These are phyloP conservation scores for Drosophila orena DNA, from an alignment of 1,140 invertebrate genomes.

Conservation along the genomic window DNA sequence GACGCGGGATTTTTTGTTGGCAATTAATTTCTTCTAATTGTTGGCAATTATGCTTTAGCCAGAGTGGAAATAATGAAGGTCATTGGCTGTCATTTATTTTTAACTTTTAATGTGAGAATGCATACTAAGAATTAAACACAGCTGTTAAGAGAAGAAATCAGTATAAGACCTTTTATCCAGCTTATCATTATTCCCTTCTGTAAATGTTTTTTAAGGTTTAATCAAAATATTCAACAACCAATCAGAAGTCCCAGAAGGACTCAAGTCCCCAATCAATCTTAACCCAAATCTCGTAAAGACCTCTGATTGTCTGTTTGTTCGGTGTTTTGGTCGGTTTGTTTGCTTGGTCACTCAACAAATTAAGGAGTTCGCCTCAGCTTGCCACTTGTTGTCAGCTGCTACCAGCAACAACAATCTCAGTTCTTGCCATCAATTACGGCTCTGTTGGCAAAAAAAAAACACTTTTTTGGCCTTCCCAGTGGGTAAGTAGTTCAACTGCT, in stretches of 20 bases:
- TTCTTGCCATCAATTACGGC: constrained; percentile 59
- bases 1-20: not conserved
- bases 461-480: constrained; percentile 54
- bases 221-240: not conserved
- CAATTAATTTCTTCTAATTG: constrained; percentile 44
- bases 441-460: constrained; percentile 24
- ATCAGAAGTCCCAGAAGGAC: constrained; percentile 18
- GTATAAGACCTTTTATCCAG: too few relatives aligned
- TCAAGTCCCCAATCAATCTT: constrained; percentile 47
- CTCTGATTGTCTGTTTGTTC: constrained; percentile 38
- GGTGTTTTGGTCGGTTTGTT: constrained; percentile 50
- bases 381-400: constrained; percentile 54
- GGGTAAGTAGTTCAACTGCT: constrained; percentile 60
- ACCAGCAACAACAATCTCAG: constrained; percentile 31
- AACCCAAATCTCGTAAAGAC: constrained; percentile 59
- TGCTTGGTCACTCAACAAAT: constrained; percentile 76
- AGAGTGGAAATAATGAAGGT: constrained; percentile 20
- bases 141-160: not conserved
- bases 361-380: constrained; percentile 50
- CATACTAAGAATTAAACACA: constrained; percentile 4
- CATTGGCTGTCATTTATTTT: constrained; percentile 3
- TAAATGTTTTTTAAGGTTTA: not conserved
- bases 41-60: constrained; percentile 39
- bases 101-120: constrained; percentile 1
- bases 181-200: too few relatives aligned